Base-by-base conservation (phyloP, 2,888 invertebrate genomes). In the Halictus ligatus region DNA sequence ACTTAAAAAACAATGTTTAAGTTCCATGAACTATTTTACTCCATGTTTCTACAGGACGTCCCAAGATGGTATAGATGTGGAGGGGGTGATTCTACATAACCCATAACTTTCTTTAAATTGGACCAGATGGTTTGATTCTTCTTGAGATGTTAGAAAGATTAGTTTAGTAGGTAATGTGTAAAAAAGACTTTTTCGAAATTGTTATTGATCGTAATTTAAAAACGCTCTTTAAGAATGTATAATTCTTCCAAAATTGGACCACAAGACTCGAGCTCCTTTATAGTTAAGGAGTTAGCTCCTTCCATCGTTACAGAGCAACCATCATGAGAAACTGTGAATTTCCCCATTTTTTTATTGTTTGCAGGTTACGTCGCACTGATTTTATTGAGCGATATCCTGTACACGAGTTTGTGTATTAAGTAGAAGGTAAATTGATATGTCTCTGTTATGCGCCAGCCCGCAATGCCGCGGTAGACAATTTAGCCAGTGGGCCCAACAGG, bases 381-480 rank as follows among this genome's bases (percentile, higher is more conserved):
- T 29, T 29, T 29, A 29, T 29, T 8, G 18, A 64, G 15, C 7
- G 64, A 64, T 15, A 15, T 7, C 29, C 29, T 15, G 29, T 6
- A 7, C 7, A 6, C 7, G 25, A 6, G 29, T 0, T 18, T 13
- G 13, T 7, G 64, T 64, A 64, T 50, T 18, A 29, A 73, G 21
- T 29, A 73, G 29, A 48, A 25, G 18, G 43, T 60, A 13, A 64
- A 29, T 29, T 35, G 29, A 67, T 67, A 67, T 76, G 64, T 13
- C 64, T 13, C 76, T 48, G 80, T 29, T 54, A 18, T 10, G 25
- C 50, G 21, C 13, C 40, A 29, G 4, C 29, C 15, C 25, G 25
- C 50, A 69, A 64, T 60, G 72, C 60, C 64, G 69, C 67, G 75
- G 72, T 54, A 21, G 71, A 75, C 71, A 83, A 75, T 87, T 84